Evolutionary conservation across 2,113 vertebrate genomes (phyloP).

Genomic region (Oreochromis aureus): DNA sequence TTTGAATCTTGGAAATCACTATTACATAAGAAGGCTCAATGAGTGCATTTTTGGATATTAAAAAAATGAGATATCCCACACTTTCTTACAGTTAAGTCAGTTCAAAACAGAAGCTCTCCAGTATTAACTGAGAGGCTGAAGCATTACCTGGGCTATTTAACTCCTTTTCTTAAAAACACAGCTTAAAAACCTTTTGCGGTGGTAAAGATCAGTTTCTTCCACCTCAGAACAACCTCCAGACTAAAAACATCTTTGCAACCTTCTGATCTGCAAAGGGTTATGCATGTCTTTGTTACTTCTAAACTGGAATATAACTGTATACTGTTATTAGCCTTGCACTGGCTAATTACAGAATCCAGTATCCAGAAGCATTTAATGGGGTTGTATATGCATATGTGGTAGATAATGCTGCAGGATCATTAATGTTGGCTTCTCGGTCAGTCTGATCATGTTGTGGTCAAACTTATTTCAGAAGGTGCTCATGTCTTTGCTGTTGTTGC

Average conservation of each 20-base stretch:
- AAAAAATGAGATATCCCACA: background rate
- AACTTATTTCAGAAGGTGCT: rapidly evolving
- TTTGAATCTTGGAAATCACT: background rate
- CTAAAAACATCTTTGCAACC: background rate
- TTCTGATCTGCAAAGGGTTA: background rate
- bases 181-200: rapidly evolving
- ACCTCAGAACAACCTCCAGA: background rate
- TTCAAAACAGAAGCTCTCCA: background rate
- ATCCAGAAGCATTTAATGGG: background rate
- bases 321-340: background rate
- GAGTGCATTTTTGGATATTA: background rate
- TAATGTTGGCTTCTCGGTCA: background rate
- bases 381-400: background rate
- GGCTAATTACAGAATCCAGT: background rate
- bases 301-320: background rate
- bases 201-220: background rate
- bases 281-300: background rate
- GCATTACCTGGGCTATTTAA: background rate
- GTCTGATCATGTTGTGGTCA: background rate
- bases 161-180: background rate
- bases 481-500: background rate
- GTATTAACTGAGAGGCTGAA: background rate
- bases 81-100: background rate
- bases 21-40: background rate
- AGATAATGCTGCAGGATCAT: background rate